Evolutionary conservation across 2,113 vertebrate genomes (phyloP).

Genomic region (Hiodon tergisus): DNA sequence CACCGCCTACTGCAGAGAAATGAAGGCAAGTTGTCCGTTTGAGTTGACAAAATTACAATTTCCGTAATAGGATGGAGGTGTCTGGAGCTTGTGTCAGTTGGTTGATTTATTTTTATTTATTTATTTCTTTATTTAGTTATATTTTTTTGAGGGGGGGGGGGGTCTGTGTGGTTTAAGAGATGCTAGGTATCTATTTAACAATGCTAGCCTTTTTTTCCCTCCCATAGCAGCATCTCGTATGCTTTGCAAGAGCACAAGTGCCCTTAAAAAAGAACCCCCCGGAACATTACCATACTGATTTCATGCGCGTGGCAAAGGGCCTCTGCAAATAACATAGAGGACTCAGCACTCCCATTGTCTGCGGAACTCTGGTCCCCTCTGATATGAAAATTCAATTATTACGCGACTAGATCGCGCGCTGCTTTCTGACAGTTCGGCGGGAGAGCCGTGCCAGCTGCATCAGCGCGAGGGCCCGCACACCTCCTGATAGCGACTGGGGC

Average conservation of each 20-base stretch:
- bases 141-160: constrained; percentile 20
- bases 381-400: constrained; percentile 99
- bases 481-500: constrained; percentile 87
- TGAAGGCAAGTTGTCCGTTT: constrained; percentile 97
- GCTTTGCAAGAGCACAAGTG: constrained; percentile 97
- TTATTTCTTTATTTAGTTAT: too few relatives aligned
- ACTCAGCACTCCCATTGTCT: constrained; percentile 99
- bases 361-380: constrained; percentile 98
- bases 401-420: constrained; percentile 97
- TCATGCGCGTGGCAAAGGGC: constrained; percentile 99
- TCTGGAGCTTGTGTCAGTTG: constrained; percentile 35
- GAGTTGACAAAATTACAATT: constrained; percentile 97
- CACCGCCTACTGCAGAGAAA: constrained; percentile 80
- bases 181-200: constrained; percentile 88
- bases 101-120: neutral
- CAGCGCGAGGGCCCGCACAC: constrained; percentile 74
- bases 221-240: constrained; percentile 81
- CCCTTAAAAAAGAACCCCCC: constrained; percentile 92
- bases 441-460: constrained; percentile 83
- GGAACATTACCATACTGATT: constrained; percentile 99
- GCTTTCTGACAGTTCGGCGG: constrained; percentile 96
- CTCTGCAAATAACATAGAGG: constrained; percentile 99
- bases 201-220: constrained; percentile 77
- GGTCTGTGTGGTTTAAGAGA: constrained; percentile 26
- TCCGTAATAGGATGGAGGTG: constrained; percentile 73